Evolutionary conservation across 2,113 vertebrate genomes (phyloP), one percentile per base, ranked within the genome.

Genomic region (Sphaerodactylus townsendi): DNA sequence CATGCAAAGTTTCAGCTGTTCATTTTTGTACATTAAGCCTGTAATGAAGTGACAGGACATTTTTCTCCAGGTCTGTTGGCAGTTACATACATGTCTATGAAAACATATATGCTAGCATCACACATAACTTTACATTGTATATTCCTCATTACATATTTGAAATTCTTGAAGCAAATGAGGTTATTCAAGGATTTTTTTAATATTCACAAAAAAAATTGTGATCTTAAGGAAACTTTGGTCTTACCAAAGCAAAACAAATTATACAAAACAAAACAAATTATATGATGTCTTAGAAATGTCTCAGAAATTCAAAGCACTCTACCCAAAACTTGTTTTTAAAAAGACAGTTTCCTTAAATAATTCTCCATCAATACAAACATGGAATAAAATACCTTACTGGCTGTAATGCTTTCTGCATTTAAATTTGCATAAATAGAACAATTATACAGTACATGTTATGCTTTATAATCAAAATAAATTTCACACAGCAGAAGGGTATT

Each of bases 91-190:
- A 64, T 1, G 25, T 23, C 28, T 23, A 56, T 19, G 77, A 3
- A 87, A 66, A 1, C n/a, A n/a, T 0, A 0, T n/a, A 21, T 3
- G 2, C 74, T 85, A 56, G 65, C 68, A 19, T 74, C 70, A 39
- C 10, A 10, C 46, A 82, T n/a, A 66, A 66, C 30, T 10, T 30
- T 5, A 68, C 30, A 44, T 0, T 0, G 39, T 5, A 84, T 86
- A 83, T 86, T 35, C 33, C 48, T 62, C 6, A 3, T 2, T 10
- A 35, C 83, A 3, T n/a, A 68, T n/a, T 33, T 30, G 70, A 82
- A 82, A 19, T 0, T 46, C 30, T 79, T 44, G 35, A n/a, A 88
- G 85, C 1, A 0, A 23, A 35, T 6, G 66, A 6, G 17, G 41
- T 70, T 37, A 37, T 65, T 44, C 46, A 50, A 46, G 25, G 48